A percentile compares a stretch with the other conserved stretches of the same genome.
Evolutionary conservation across 2,888 invertebrate genomes (phyloP).

Genomic region (Amiota minor): DNA sequence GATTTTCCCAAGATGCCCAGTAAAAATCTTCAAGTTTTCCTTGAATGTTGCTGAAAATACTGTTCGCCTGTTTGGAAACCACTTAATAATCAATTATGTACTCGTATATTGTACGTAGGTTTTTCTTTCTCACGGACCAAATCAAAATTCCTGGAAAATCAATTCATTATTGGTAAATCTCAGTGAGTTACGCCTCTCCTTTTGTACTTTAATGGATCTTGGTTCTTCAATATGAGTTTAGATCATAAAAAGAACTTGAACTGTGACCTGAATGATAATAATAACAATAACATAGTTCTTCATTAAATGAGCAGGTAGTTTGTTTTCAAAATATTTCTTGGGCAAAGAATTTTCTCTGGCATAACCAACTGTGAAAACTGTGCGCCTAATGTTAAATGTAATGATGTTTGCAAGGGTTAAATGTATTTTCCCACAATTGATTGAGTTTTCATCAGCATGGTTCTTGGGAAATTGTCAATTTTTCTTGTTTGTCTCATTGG

Average conservation of each 20-base stretch:
- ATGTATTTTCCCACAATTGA: background rate
- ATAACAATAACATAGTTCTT: too few species aligned
- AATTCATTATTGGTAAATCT: background rate
- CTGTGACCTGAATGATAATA: background rate
- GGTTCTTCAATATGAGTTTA: too few species aligned
- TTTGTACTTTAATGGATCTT: too few species aligned
- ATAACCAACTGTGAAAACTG: background rate
- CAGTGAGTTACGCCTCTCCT: background rate
- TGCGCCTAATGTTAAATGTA: slow-evolving; percentile 9
- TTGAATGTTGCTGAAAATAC: slow-evolving; percentile 1
- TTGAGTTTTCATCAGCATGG: background rate
- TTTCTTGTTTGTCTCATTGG: too few species aligned
- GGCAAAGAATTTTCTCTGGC: background rate
- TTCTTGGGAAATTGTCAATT: background rate
- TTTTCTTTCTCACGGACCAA: background rate
- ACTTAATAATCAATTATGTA: background rate
- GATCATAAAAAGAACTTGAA: background rate
- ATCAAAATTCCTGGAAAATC: background rate
- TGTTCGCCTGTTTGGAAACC: slow-evolving; percentile 3
- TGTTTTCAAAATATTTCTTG: background rate
- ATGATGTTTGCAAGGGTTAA: background rate
- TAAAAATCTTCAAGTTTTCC: background rate
- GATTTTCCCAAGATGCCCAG: background rate
- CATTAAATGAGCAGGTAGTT: slow-evolving; percentile 12
- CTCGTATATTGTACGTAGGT: too few species aligned